These are phyloP conservation scores for Amblyornis subalaris DNA, from an alignment of 2,113 vertebrate species.

Conservation along the genomic window DNA sequence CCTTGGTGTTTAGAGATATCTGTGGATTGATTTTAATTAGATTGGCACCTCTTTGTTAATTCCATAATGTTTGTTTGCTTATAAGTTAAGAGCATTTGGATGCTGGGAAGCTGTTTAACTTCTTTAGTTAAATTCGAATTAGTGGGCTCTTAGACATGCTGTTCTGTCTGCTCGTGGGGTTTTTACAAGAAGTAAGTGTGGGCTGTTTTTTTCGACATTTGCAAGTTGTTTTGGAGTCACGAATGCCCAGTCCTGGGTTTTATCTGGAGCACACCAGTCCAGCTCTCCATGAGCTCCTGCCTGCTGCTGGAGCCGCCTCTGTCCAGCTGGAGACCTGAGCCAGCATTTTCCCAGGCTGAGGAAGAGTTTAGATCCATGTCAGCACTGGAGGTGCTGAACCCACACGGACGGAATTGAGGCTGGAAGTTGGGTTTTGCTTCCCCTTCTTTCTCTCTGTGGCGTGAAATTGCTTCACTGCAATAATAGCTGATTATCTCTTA, in stretches of 20 bases:
- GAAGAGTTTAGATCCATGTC: neutral
- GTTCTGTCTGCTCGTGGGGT: neutral
- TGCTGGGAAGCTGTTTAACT: neutral
- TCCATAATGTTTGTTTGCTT: constrained; percentile 18
- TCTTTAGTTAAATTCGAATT: neutral
- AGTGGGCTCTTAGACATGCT: neutral
- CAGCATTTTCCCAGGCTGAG: neutral
- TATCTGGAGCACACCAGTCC: neutral
- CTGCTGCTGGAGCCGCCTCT: neutral
- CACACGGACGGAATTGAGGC: accelerated
- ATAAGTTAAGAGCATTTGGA: neutral
- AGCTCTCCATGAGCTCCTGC: neutral
- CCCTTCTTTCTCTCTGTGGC: neutral
- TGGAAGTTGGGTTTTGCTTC: neutral
- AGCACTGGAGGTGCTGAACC: neutral
- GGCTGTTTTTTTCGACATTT: neutral
- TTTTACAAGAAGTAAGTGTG: neutral
- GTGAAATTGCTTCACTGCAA: constrained; percentile 17
- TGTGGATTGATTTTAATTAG: constrained; percentile 46
- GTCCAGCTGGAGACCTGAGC: neutral
- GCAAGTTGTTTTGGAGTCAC: neutral
- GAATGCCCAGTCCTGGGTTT: neutral
- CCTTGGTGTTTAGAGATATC: neutral
- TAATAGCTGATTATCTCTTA: constrained; percentile 45
- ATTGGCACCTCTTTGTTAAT: constrained; percentile 41